Conservation (phyloP, 2,113 vertebrate genomes). For the Dicerorhinus sumatrensis region DNA sequence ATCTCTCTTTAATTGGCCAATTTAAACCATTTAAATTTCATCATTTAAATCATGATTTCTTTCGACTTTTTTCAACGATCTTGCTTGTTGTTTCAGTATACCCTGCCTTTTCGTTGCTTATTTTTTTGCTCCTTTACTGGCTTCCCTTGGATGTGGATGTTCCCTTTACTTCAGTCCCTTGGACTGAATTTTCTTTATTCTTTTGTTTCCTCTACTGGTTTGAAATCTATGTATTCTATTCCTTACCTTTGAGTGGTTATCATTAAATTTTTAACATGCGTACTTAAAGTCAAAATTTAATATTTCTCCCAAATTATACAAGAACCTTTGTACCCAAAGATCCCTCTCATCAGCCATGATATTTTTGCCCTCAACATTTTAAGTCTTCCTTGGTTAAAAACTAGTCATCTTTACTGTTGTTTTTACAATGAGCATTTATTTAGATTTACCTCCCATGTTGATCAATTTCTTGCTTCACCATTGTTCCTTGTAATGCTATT, state of each 20-base stretch:
- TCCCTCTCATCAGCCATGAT: background rate
- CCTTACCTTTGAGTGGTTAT: background rate
- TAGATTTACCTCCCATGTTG: background rate
- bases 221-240: background rate
- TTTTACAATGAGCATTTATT: background rate
- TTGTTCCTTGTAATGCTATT: background rate
- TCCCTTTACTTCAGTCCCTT: background rate
- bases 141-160: background rate
- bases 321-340: background rate
- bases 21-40: conserved; percentile 39
- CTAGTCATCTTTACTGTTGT: background rate
- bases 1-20: background rate
- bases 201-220: background rate
- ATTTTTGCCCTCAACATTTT: background rate
- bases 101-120: background rate
- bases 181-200: background rate
- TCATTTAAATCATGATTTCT: background rate
- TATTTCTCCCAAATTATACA: background rate
- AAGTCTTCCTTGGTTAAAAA: conserved; percentile 6
- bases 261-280: background rate
- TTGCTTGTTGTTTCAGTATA: background rate
- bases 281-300: conserved; percentile 15
- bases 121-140: background rate
- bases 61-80: background rate
- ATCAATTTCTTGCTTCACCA: background rate